phyloP scores from a whole-genome alignment of 2,888 invertebrate genomes.

The Stramonita haemastoma region DNA sequence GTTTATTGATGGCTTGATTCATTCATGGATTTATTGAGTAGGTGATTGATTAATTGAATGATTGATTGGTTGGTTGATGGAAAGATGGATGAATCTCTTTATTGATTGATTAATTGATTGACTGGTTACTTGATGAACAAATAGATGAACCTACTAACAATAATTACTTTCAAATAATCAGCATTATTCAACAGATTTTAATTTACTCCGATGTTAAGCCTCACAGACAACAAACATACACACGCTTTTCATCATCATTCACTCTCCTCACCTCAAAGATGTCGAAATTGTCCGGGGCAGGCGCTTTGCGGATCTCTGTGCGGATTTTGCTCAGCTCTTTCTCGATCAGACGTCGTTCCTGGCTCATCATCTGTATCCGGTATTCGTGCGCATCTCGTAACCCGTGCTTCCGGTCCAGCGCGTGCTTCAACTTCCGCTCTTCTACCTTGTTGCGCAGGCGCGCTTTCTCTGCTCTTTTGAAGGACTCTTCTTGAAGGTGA shows the following conservation, averaged over 20 bases:
- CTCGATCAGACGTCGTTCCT: slow-evolving; percentile 30
- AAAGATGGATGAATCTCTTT: too few relatives aligned
- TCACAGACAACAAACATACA: background rate
- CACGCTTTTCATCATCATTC: background rate
- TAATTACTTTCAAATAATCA: too few relatives aligned
- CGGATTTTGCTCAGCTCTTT: slow-evolving; percentile 26
- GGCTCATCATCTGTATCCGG: slow-evolving; percentile 29
- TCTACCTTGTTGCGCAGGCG: slow-evolving; percentile 26
- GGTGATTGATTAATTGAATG: too few relatives aligned
- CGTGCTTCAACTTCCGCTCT: slow-evolving; percentile 26
- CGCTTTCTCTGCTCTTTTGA: slow-evolving; percentile 22
- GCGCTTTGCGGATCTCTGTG: background rate
- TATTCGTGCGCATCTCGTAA: slow-evolving; percentile 16
- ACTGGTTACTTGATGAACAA: background rate
- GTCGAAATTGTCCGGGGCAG: background rate
- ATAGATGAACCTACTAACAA: background rate
- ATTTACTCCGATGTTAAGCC: background rate
- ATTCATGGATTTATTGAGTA: too few relatives aligned
- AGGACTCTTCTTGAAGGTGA: background rate
- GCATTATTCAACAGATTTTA: too few relatives aligned
- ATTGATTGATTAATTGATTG: too few relatives aligned
- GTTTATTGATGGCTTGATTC: too few relatives aligned
- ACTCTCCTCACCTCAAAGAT: slow-evolving; percentile 9
- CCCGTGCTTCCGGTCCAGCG: slow-evolving; percentile 32
- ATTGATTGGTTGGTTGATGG: too few relatives aligned